Conservation (phyloP, 2,797 vertebrate species). For the Diplodus puntazzo region DNA sequence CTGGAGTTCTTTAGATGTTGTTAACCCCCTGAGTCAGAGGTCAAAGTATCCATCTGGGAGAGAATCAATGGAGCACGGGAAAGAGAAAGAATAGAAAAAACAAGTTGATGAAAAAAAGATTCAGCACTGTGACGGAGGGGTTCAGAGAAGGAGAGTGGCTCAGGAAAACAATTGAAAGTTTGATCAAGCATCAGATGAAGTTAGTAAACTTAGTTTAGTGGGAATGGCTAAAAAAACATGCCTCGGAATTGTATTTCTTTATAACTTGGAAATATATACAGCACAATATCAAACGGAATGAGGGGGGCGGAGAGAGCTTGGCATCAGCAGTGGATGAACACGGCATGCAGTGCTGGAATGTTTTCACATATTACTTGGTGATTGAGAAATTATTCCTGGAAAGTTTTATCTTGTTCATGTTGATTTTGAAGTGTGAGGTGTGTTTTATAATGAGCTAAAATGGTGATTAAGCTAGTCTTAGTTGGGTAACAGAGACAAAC, state of each 20-base stretch:
- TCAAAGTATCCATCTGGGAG: constrained; percentile 57
- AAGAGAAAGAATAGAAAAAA: constrained; percentile 33
- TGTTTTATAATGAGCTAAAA: too few species aligned
- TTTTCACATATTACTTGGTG: too few species aligned
- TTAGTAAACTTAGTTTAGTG: constrained; percentile 29
- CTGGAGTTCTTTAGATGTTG: constrained; percentile 58
- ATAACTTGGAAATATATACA: background rate
- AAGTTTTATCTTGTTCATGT: too few species aligned
- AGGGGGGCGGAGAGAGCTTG: too few species aligned
- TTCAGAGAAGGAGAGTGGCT: constrained; percentile 37
- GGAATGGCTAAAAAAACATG: background rate
- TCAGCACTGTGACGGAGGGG: constrained; percentile 26
- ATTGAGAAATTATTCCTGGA: too few species aligned
- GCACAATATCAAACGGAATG: background rate
- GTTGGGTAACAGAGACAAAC: too few species aligned
- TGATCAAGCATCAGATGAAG: constrained; percentile 34
- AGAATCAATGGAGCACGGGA: constrained; percentile 47
- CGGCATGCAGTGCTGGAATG: too few species aligned
- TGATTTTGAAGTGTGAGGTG: too few species aligned
- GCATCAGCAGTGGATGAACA: too few species aligned
- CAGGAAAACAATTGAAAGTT: constrained; percentile 63
- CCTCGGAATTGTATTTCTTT: background rate
- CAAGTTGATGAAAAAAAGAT: constrained; percentile 40
- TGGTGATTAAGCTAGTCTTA: too few species aligned
- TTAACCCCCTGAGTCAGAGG: constrained; percentile 66